These are phyloP conservation scores for Ispidina lecontei DNA, from an alignment of 2,797 vertebrate genomes.

Conservation along the genomic window DNA sequence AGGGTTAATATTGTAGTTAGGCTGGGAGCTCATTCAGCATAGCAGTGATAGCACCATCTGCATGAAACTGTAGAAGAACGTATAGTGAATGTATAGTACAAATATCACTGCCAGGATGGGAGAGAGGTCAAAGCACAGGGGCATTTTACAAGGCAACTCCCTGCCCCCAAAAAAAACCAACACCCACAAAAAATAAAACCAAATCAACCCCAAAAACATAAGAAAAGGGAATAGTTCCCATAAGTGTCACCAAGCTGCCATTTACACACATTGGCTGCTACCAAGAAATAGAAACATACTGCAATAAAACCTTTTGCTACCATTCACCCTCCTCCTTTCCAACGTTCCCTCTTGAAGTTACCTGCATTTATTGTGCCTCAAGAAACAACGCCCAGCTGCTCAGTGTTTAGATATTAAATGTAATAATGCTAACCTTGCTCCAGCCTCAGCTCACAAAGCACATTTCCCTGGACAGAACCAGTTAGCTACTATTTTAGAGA, in stretches of 20 bases:
- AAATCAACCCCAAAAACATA: not conserved
- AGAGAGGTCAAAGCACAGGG: not conserved
- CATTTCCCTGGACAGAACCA: not conserved
- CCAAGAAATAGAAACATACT: not conserved
- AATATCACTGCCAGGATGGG: constrained; percentile 42
- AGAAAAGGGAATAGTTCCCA: not conserved
- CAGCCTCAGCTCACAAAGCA: not conserved
- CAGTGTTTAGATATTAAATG: not conserved
- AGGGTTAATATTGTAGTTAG: constrained; percentile 77
- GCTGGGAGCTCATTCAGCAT: constrained; percentile 69
- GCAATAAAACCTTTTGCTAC: not conserved
- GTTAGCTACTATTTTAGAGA: not conserved
- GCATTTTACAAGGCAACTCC: not conserved
- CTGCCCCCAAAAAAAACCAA: too few species aligned
- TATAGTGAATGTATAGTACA: constrained; percentile 23
- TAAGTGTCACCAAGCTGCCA: not conserved
- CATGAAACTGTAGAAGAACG: constrained; percentile 22
- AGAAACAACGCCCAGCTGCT: not conserved
- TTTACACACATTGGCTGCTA: not conserved
- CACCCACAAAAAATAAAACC: not conserved
- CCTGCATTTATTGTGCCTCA: not conserved
- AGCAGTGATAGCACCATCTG: constrained; percentile 31
- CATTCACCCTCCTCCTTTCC: not conserved
- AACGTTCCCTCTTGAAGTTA: not conserved
- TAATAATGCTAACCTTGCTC: not conserved